A percentile compares a stretch with the other conserved stretches of the same genome.
These are phyloP conservation scores for Trichogramma evanescens DNA, from an alignment of 2,888 invertebrate species.

Conservation along the genomic window DNA sequence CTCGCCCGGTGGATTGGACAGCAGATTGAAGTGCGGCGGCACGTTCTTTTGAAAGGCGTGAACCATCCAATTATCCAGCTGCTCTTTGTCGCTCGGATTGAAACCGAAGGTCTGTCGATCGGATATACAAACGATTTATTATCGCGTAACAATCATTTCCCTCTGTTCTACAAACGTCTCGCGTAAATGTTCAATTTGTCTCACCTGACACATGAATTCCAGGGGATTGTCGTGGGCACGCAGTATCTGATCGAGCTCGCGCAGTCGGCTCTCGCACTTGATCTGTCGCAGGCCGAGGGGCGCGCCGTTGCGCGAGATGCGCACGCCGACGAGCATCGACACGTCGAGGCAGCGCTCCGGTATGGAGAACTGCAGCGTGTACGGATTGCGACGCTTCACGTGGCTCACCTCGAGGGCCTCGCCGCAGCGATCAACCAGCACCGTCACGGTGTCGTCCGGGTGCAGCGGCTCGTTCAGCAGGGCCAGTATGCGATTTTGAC, in stretches of 20 bases:
- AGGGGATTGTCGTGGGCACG: slow-evolving; percentile 72
- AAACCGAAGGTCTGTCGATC: slow-evolving; percentile 67
- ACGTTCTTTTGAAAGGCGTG: slow-evolving; percentile 76
- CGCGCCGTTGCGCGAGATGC: slow-evolving; percentile 74
- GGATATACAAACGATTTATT: slow-evolving; percentile 1
- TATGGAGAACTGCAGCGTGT: slow-evolving; percentile 74
- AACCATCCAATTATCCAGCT: slow-evolving; percentile 74
- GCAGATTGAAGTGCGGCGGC: slow-evolving; percentile 76
- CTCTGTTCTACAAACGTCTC: not conserved
- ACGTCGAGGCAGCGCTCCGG: slow-evolving; percentile 77
- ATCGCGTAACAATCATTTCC: not conserved
- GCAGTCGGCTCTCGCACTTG: slow-evolving; percentile 78
- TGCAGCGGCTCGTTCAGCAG: slow-evolving; percentile 71
- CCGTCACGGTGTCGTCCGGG: slow-evolving; percentile 69
- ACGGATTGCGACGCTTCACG: slow-evolving; percentile 75
- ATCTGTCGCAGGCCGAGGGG: slow-evolving; percentile 75
- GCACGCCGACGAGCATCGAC: slow-evolving; percentile 73
- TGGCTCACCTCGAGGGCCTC: slow-evolving; percentile 68
- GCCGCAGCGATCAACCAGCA: slow-evolving; percentile 74
- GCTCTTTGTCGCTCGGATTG: slow-evolving; percentile 67
- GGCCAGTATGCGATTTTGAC: slow-evolving; percentile 75
- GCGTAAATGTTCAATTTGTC: not conserved
- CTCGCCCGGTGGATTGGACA: slow-evolving; percentile 45
- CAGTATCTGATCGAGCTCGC: slow-evolving; percentile 75
- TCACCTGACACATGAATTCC: slow-evolving; percentile 82